Conservation (phyloP, 2,888 invertebrate genomes). For the Lycia hirtaria region DNA sequence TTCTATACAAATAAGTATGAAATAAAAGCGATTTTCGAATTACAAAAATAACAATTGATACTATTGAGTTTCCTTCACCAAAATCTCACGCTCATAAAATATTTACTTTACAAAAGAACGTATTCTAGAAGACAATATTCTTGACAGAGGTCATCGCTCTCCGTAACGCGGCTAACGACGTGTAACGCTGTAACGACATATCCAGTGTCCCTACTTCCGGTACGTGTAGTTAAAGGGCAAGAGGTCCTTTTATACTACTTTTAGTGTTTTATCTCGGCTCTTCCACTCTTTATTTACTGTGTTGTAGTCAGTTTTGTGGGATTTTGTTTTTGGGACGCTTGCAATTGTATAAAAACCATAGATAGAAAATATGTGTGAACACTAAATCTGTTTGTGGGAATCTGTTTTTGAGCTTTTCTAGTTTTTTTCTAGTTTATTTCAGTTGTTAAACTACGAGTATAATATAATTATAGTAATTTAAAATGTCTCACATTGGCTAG, state of each 20-base stretch:
- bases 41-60: too few species aligned
- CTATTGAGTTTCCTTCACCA: too few species aligned
- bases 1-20: too few species aligned
- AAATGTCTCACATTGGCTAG: too few species aligned
- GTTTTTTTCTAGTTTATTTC: too few species aligned
- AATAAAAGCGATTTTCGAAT: too few species aligned
- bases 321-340: not conserved
- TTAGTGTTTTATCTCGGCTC: constrained; percentile 31
- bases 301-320: constrained; percentile 2
- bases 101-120: not conserved
- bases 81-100: not conserved
- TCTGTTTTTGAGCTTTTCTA: too few species aligned
- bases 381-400: too few species aligned
- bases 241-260: constrained; percentile 38
- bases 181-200: constrained; percentile 17
- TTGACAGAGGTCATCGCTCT: constrained; percentile 7
- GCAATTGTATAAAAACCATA: not conserved
- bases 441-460: too few species aligned
- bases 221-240: constrained; percentile 21
- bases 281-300: constrained; percentile 14
- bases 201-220: constrained; percentile 25
- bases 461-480: too few species aligned
- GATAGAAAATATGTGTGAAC: not conserved
- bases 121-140: not conserved
- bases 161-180: constrained; percentile 8